These are phyloP conservation scores for Leontopithecus rosalia DNA, from an alignment of 2,797 vertebrate species.

Conservation along the genomic window DNA sequence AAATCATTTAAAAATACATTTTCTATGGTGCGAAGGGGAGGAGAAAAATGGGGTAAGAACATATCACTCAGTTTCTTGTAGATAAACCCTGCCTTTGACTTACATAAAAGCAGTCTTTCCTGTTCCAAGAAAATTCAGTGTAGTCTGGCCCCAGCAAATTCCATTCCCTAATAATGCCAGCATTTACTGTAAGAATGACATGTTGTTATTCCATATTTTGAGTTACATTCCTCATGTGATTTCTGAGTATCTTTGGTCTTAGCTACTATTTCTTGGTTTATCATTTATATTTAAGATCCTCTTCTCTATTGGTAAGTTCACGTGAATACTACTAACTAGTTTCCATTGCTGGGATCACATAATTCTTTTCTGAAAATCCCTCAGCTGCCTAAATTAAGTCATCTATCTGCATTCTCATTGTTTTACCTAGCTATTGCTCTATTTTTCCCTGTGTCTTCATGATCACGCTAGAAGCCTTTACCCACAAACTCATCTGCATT, in stretches of 20 bases:
- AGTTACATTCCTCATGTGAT: background rate
- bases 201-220: background rate
- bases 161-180: background rate
- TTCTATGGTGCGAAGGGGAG: background rate
- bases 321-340: conserved; percentile 11
- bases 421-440: background rate
- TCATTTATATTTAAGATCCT: background rate
- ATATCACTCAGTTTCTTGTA: background rate
- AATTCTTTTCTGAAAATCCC: conserved; percentile 44
- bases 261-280: background rate
- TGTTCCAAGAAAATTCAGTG: background rate
- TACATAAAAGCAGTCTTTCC: background rate
- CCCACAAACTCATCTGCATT: background rate
- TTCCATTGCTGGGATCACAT: background rate
- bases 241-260: conserved; percentile 8
- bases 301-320: background rate
- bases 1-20: conserved; percentile 12
- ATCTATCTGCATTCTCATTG: background rate
- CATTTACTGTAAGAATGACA: background rate
- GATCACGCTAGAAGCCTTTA: background rate
- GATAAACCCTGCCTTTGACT: background rate
- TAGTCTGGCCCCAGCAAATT: background rate
- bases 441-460: background rate
- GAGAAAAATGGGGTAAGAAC: background rate
- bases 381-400: background rate